Evolutionary conservation across 2,797 vertebrate species (phyloP).

Genomic region (Acanthurus lineatus): DNA sequence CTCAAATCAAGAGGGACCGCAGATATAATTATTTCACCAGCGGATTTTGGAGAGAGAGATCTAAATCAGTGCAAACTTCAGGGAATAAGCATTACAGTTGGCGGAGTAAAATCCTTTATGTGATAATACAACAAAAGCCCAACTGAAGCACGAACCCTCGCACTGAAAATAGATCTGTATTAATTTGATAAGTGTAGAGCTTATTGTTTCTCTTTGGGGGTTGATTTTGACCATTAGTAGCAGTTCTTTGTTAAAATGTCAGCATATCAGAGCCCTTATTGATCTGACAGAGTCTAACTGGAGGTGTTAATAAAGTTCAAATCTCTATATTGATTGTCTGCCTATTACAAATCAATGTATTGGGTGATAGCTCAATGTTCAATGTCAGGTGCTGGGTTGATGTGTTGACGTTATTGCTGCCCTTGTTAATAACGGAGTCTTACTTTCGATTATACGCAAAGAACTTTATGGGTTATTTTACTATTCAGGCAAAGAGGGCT

Average conservation of each 20-base stretch:
- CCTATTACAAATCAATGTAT: slow-evolving; percentile 68
- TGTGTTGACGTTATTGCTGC: slow-evolving; percentile 34
- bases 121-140: slow-evolving; percentile 22
- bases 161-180: slow-evolving; percentile 36
- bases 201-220: slow-evolving; percentile 21
- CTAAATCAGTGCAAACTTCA: slow-evolving; percentile 41
- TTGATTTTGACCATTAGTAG: slow-evolving; percentile 12
- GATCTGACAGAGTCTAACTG: slow-evolving; percentile 65
- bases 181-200: slow-evolving; percentile 32
- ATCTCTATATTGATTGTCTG: slow-evolving; percentile 70
- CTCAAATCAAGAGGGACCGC: slow-evolving; percentile 29
- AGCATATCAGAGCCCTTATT: slow-evolving; percentile 54
- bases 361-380: slow-evolving; percentile 57
- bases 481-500: not conserved
- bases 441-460: not conserved
- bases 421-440: slow-evolving; percentile 36
- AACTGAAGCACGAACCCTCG: slow-evolving; percentile 30
- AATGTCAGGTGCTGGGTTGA: slow-evolving; percentile 52
- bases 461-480: not conserved
- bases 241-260: slow-evolving; percentile 38
- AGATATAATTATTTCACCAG: slow-evolving; percentile 49
- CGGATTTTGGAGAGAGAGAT: slow-evolving; percentile 35
- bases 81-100: slow-evolving; percentile 30
- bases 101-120: slow-evolving; percentile 15
- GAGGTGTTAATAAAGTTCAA: slow-evolving; percentile 77